A percentile compares a stretch with the other conserved stretches of the same genome.
These are phyloP conservation scores for Hydractinia symbiolongicarpus DNA, from an alignment of 30 jellyfish, hydroid and myxozoan genomes.

Conservation along the genomic window DNA sequence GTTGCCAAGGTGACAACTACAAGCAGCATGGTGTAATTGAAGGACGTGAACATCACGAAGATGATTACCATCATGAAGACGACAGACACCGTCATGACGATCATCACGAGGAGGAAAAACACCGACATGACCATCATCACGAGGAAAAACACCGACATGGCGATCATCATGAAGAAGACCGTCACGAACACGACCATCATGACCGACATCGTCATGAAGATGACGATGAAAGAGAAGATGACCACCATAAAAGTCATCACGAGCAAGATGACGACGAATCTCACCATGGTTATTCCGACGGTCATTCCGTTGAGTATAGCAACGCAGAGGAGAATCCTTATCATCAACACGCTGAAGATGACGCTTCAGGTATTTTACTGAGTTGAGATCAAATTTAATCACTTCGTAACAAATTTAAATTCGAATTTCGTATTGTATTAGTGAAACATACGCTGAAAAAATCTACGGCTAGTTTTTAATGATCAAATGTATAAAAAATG, in stretches of 20 bases:
- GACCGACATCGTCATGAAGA: neutral
- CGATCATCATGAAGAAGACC: neutral
- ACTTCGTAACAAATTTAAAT: neutral
- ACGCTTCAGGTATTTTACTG: neutral
- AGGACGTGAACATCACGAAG: constrained; percentile 9
- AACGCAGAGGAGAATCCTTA: constrained; percentile 42
- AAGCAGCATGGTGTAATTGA: neutral
- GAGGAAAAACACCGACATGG: neutral
- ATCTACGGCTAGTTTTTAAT: neutral
- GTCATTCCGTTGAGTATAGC: constrained; percentile 5
- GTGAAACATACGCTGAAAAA: neutral
- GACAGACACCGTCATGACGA: constrained; percentile 1
- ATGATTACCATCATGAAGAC: neutral
- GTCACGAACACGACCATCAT: neutral
- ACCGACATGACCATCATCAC: neutral
- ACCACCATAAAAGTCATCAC: constrained; percentile 30
- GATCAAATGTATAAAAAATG: no score
- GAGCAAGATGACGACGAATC: constrained; percentile 32
- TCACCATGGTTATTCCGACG: constrained; percentile 18
- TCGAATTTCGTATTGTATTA: neutral
- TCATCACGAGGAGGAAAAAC: constrained; percentile 26
- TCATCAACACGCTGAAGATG: constrained; percentile 24
- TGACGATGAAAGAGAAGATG: constrained; percentile 33
- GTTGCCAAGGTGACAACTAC: no score
- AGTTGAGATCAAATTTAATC: no score